phyloP scores from a whole-genome alignment of 2,797 vertebrate genomes.

The Paedocypris micromegethes region DNA sequence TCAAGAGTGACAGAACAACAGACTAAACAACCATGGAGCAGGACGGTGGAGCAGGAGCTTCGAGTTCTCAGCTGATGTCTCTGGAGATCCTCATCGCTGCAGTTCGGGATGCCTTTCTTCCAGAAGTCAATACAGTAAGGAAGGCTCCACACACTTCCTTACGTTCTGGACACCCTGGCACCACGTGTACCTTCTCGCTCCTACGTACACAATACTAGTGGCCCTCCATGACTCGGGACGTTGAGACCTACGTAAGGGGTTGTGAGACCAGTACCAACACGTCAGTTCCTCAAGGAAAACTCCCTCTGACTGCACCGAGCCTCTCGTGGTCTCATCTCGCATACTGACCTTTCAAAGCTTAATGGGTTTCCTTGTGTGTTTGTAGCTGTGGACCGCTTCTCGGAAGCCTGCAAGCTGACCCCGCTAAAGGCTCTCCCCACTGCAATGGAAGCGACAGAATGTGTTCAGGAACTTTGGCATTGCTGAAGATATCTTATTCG shows the following conservation, averaged over 20 bases:
- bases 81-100: too few species aligned
- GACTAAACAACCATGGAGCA: too few species aligned
- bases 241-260: neutral
- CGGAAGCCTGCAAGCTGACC: neutral
- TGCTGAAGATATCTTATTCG: neutral
- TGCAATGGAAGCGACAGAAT: neutral
- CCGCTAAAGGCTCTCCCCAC: neutral
- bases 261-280: neutral
- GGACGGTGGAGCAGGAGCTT: too few species aligned
- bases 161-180: too few species aligned
- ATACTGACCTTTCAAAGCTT: neutral
- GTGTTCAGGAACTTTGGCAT: neutral
- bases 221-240: too few species aligned
- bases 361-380: neutral
- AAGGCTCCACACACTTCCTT: too few species aligned
- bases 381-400: neutral
- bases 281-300: neutral
- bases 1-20: too few species aligned
- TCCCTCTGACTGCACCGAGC: accelerated
- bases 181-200: too few species aligned
- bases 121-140: too few species aligned
- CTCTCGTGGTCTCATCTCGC: neutral
- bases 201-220: too few species aligned
- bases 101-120: too few species aligned
- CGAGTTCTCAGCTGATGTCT: too few species aligned